phyloP scores from a whole-genome alignment of 2,113 vertebrate genomes.

The Laticauda colubrina region DNA sequence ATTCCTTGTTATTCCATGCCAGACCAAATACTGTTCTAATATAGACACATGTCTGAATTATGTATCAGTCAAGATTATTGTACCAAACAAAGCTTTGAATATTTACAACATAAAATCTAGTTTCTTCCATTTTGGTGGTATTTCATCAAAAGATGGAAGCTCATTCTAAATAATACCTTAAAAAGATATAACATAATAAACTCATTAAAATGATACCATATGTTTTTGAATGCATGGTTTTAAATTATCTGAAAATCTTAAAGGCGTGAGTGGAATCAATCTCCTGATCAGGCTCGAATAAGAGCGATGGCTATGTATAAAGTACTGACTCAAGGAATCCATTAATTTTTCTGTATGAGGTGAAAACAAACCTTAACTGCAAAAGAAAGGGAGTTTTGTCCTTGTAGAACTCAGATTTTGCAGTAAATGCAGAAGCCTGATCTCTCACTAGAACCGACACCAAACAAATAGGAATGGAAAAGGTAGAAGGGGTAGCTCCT shows the following conservation, averaged over 20 bases:
- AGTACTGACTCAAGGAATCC: background rate
- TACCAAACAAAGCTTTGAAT: background rate
- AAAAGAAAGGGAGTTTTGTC: background rate
- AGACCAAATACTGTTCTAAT: background rate
- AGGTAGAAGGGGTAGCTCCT: background rate
- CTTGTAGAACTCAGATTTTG: background rate
- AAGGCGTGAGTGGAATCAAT: background rate
- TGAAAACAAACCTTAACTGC: background rate
- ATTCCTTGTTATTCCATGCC: background rate
- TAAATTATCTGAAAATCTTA: background rate
- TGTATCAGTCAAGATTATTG: background rate
- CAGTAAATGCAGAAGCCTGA: background rate
- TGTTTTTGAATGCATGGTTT: background rate
- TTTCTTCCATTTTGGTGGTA: background rate
- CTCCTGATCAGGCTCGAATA: background rate
- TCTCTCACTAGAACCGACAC: background rate
- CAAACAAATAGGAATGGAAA: background rate
- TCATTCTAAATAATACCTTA: background rate
- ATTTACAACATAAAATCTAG: background rate
- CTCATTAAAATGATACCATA: background rate
- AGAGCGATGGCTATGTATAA: background rate
- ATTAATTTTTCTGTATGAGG: background rate
- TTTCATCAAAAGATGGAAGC: background rate
- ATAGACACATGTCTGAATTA: background rate
- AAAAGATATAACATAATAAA: background rate